Percentiles rank a stretch among this genome's conserved stretches.
Conservation (phyloP, 2,113 vertebrate species). For the Ovis canadensis region DNA sequence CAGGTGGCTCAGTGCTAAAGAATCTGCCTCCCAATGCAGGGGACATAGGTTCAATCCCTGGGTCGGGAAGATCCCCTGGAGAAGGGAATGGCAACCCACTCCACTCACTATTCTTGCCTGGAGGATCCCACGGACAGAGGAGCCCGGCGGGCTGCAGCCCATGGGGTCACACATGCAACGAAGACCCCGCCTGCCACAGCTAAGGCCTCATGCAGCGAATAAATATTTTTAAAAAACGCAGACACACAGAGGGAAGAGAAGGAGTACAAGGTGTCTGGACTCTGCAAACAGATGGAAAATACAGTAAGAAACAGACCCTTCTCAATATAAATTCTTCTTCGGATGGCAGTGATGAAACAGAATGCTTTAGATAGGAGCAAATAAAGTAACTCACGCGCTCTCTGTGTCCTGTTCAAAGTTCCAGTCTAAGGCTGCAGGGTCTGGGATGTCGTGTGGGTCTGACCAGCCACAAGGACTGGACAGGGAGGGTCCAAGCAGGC, state of each 20-base stretch:
- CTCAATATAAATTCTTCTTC: not conserved
- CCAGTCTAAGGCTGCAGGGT: not conserved
- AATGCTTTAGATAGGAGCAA: not conserved
- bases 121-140: not conserved
- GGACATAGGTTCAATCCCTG: not conserved
- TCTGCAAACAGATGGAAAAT: not conserved
- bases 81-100: not conserved
- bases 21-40: not conserved
- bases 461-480: not conserved
- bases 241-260: not conserved
- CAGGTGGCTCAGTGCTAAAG: not conserved
- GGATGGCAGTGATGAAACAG: not conserved
- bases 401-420: not conserved
- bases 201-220: not conserved
- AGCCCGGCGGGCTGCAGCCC: not conserved
- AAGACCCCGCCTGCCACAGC: not conserved
- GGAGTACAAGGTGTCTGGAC: not conserved
- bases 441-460: too few relatives aligned
- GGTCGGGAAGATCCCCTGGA: not conserved
- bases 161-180: fast-evolving
- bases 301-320: not conserved
- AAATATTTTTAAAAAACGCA: not conserved
- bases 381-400: not conserved
- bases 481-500: not conserved
- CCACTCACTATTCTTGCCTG: not conserved